Evolutionary conservation across 2,888 invertebrate species (phyloP).

Genomic region (Athetis lepigone): DNA sequence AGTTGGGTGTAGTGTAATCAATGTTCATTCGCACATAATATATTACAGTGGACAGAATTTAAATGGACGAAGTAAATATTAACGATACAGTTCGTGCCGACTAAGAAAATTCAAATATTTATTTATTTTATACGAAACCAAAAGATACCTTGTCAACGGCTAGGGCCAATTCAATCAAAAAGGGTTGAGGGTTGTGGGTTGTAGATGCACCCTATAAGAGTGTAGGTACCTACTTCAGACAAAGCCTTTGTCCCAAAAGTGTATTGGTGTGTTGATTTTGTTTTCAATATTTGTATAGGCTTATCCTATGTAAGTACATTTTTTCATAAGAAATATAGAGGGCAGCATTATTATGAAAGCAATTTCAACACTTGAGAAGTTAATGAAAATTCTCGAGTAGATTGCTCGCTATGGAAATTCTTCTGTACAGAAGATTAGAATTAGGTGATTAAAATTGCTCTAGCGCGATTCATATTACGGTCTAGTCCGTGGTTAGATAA

Average conservation of each 20-base stretch:
- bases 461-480: conserved; percentile 13
- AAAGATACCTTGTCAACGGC: not conserved
- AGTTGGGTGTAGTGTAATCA: conserved; percentile 45
- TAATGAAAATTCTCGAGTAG: conserved; percentile 46
- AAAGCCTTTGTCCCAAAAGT: conserved; percentile 13
- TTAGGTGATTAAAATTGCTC: conserved; percentile 46
- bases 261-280: conserved; percentile 20
- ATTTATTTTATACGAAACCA: not conserved
- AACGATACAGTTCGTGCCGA: not conserved
- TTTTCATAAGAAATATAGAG: not conserved
- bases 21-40: conserved; percentile 47
- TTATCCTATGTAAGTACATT: conserved; percentile 15
- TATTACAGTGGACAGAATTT: conserved; percentile 18
- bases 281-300: conserved; percentile 26
- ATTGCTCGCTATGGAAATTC: conserved; percentile 26
- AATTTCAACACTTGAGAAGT: conserved; percentile 37
- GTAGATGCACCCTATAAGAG: conserved; percentile 22
- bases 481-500: conserved; percentile 43
- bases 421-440: conserved; percentile 32
- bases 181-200: conserved; percentile 14
- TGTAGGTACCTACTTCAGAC: conserved; percentile 1
- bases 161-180: conserved; percentile 22
- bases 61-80: conserved; percentile 18
- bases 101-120: not conserved
- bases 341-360: conserved; percentile 29